Percentiles rank a stretch among this genome's conserved stretches.
Evolutionary conservation across 2,797 vertebrate genomes (phyloP).

Genomic region (Coreius guichenoti): DNA sequence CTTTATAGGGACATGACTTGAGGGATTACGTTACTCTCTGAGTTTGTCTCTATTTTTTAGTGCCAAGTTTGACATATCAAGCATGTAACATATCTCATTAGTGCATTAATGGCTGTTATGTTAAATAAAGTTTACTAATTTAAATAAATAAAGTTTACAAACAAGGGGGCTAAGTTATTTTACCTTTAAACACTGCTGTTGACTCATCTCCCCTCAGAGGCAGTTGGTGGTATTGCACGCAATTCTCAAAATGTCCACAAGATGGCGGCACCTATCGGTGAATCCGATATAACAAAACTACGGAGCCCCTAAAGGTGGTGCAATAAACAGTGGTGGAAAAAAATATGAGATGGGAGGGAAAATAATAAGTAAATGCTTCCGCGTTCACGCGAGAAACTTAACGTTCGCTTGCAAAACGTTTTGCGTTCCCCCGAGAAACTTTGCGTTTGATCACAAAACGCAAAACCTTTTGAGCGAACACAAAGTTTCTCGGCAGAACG

Average conservation of each 20-base stretch:
- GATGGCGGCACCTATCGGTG: not conserved
- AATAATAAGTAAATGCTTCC: too few species aligned
- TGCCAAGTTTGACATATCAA: not conserved
- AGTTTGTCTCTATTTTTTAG: not conserved
- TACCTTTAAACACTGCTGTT: not conserved
- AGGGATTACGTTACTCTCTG: not conserved
- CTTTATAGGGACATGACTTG: not conserved
- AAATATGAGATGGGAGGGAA: too few species aligned
- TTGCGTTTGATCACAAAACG: too few species aligned
- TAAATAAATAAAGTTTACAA: not conserved
- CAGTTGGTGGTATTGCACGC: not conserved
- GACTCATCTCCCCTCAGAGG: not conserved
- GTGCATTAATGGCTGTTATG: not conserved
- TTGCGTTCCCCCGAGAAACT: too few species aligned
- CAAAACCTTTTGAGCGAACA: too few species aligned
- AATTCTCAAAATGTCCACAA: not conserved
- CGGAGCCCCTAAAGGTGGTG: too few species aligned
- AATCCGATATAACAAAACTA: not conserved
- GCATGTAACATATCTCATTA: not conserved
- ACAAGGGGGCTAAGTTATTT: not conserved
- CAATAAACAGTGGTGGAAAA: too few species aligned
- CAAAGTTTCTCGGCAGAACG: too few species aligned
- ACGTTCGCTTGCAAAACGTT: too few species aligned
- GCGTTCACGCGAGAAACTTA: too few species aligned
- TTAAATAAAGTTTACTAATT: not conserved